Base-by-base conservation (phyloP, 2,888 invertebrate genomes). In the Lypha dubia region DNA sequence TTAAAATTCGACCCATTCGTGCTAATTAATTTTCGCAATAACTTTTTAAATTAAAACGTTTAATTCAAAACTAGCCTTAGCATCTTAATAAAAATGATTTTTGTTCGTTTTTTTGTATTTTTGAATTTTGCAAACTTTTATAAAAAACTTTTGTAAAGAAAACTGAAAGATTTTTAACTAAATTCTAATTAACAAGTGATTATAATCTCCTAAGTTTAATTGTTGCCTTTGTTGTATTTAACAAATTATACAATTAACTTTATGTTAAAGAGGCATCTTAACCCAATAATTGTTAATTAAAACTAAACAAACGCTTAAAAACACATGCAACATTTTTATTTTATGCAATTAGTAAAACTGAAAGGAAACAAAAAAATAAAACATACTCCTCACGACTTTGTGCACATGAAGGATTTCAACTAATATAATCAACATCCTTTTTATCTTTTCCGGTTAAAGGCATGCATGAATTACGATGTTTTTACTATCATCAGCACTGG, bases 391-490 rank as follows among this genome's bases (percentile, higher is more conserved):
- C 41, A 60, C 11, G 49, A 76, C 35, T 71, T 67, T 51, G 46
- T 67, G 44, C 71, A 56, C 70, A 76, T 53, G 63, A 77, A 81
- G 67, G 75, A 81, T 70, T 35, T 74, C 56, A 56, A 56, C 74
- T 70, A 70, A 83, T 77, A 73, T 77, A 73, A 81, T 76, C 73
- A 82, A 77, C 71, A 77, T 81, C 74, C 83, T 77, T 79, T 79
- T 75, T 82, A 71, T 79, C 62, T 58, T 60, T 86, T 83, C 85
- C 83, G 83, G 73, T 80, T 68, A 68, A 77, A 44, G 44, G 46
- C 80, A 86, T 82, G 80, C 79, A 80, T 86, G 79, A 85, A 76
- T 85, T 73, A 62, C 67, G 67, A 28, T 73, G 65, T 53, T 80
- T 41, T 58, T 60, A 75, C 56, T 68, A 65, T 28, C 51, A 83